A percentile compares a stretch with the other conserved stretches of the same genome.
Conservation (phyloP, 2,888 invertebrate species). For the Pandemis corylana region DNA sequence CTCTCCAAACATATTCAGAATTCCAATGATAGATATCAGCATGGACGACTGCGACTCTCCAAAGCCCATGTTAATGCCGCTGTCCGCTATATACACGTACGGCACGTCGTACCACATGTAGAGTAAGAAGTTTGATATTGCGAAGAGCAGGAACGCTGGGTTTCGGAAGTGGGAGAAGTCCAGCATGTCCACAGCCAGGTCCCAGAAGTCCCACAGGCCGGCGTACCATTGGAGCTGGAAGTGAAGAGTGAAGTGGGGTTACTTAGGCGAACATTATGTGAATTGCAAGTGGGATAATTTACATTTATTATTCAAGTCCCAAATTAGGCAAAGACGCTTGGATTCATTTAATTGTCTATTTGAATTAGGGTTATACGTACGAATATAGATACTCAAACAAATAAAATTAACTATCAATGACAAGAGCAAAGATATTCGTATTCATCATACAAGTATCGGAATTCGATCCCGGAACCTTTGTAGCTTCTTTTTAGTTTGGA, state of each 20-base stretch:
- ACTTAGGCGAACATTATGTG: not conserved
- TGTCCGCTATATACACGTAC: conserved; percentile 95
- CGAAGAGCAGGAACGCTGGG: conserved; percentile 90
- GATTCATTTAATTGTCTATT: no score
- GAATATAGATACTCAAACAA: no score
- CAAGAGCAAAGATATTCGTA: no score
- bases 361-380: no score
- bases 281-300: no score
- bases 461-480: no score
- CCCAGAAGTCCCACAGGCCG: conserved; percentile 91
- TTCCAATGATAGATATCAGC: conserved; percentile 94
- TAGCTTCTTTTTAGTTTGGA: no score
- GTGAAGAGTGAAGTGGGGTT: not conserved
- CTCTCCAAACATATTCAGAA: conserved; percentile 95
- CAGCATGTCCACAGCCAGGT: conserved; percentile 90
- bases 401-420: no score
- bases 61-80: conserved; percentile 89
- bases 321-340: no score
- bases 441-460: no score
- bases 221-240: conserved; percentile 88
- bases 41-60: conserved; percentile 90
- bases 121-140: conserved; percentile 94
- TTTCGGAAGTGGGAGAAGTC: conserved; percentile 93
- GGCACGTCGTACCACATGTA: conserved; percentile 98
- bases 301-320: no score